A percentile compares a stretch with the other conserved stretches of the same genome.
Conservation (phyloP, 2,797 vertebrate species). For the Hippocampus kuda region DNA sequence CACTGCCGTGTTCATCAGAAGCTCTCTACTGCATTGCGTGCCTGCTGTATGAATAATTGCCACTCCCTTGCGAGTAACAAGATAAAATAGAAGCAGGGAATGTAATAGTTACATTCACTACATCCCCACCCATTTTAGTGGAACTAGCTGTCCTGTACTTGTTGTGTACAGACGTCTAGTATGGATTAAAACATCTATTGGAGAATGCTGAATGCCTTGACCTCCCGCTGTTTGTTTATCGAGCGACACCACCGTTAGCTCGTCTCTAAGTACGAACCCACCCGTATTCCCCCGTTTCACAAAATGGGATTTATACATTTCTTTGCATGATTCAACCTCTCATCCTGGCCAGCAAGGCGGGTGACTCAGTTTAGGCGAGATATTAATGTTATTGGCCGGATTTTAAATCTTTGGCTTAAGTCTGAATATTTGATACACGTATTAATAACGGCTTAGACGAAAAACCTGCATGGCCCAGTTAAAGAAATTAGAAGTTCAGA, state of each 20-base stretch:
- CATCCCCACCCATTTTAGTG: too few species aligned
- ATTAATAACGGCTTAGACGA: not conserved
- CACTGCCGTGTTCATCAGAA: too few species aligned
- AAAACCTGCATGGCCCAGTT: not conserved
- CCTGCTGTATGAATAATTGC: too few species aligned
- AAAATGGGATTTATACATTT: constrained; percentile 3
- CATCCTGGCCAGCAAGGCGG: not conserved
- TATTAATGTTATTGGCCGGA: not conserved
- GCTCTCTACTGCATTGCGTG: too few species aligned
- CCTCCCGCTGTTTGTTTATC: constrained; percentile 6
- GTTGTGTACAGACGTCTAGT: not conserved
- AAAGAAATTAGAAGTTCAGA: constrained; percentile 1
- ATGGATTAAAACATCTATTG: not conserved
- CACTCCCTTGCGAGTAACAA: too few species aligned
- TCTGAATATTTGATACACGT: not conserved
- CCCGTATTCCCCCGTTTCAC: not conserved
- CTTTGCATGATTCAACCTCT: not conserved
- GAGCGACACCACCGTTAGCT: not conserved
- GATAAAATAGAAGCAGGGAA: too few species aligned
- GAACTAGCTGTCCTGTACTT: too few species aligned
- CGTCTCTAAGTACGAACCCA: not conserved
- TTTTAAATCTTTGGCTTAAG: constrained; percentile 1
- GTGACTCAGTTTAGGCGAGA: not conserved
- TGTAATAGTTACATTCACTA: too few species aligned
- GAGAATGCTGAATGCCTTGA: not conserved